These are phyloP conservation scores for Drosophila sp. DNA, from an alignment of 1,140 invertebrate species.

Conservation along the genomic window DNA sequence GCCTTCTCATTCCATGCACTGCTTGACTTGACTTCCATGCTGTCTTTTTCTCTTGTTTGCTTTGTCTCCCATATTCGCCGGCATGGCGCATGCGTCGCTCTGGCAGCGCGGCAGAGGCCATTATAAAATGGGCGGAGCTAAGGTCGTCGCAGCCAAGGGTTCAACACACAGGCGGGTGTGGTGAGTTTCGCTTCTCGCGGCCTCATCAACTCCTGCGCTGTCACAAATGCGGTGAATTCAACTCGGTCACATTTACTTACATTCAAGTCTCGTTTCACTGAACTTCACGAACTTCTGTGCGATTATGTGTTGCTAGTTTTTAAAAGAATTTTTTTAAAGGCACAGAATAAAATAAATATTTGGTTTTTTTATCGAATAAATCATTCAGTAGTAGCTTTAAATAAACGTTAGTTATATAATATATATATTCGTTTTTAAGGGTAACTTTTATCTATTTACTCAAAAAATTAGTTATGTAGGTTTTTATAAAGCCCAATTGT, in stretches of 20 bases:
- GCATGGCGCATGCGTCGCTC: slow-evolving; percentile 63
- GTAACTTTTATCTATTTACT: no score
- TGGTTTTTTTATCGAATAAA: no score
- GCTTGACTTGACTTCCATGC: slow-evolving; percentile 25
- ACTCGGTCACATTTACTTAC: not conserved
- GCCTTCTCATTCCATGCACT: slow-evolving; percentile 9
- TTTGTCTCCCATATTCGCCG: slow-evolving; percentile 63
- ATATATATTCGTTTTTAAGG: no score
- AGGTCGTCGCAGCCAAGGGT: slow-evolving; percentile 50
- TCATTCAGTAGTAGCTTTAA: no score
- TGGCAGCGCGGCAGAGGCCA: slow-evolving; percentile 59
- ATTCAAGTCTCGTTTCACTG: not conserved
- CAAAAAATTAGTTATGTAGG: no score
- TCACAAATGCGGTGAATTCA: slow-evolving; percentile 14
- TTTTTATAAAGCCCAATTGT: no score
- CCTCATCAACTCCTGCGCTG: slow-evolving; percentile 36
- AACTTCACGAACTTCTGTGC: no score
- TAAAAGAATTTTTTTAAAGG: no score
- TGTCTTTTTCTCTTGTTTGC: slow-evolving; percentile 36
- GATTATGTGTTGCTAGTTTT: no score
- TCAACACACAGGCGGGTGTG: slow-evolving; percentile 49
- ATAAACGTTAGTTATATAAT: no score
- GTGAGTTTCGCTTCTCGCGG: slow-evolving; percentile 54
- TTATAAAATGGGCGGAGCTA: slow-evolving; percentile 82
- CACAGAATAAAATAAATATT: no score